Conservation (phyloP, 1,140 invertebrate species). For the Lepidurus arcticus region DNA sequence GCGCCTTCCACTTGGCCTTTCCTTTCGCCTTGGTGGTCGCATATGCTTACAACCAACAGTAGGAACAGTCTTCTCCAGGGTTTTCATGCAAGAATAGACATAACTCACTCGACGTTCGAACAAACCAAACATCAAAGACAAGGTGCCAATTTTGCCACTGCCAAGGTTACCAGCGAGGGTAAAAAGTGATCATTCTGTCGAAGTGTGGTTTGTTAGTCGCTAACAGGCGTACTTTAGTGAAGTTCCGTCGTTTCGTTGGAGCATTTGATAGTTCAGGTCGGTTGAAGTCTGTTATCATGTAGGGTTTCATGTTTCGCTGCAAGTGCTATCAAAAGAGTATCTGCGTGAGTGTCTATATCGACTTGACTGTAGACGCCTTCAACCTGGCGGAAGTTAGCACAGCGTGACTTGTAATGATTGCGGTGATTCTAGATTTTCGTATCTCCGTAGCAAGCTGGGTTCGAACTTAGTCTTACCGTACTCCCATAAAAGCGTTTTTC, state of each 20-base stretch:
- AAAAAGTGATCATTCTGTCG: too few species aligned
- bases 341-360: background rate
- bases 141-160: too few species aligned
- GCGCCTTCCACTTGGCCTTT: conserved; percentile 2
- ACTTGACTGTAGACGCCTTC: background rate
- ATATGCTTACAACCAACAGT: background rate
- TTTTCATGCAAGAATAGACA: background rate
- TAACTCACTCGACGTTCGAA: background rate
- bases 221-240: too few species aligned
- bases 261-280: background rate
- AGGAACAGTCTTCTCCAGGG: background rate
- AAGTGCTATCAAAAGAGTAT: background rate
- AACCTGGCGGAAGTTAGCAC: background rate
- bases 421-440: background rate
- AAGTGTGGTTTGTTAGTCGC: too few species aligned
- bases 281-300: background rate
- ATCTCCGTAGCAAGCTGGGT: too few species aligned
- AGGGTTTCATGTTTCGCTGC: background rate
- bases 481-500: too few species aligned
- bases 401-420: background rate
- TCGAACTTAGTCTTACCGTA: too few species aligned
- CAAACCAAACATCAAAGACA: background rate
- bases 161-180: too few species aligned
- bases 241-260: background rate
- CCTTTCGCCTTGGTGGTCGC: conserved; percentile 7